Evolutionary conservation across 2,888 invertebrate genomes (phyloP), one percentile per base, ranked within the genome.

Genomic region (Lucinisca nassula): DNA sequence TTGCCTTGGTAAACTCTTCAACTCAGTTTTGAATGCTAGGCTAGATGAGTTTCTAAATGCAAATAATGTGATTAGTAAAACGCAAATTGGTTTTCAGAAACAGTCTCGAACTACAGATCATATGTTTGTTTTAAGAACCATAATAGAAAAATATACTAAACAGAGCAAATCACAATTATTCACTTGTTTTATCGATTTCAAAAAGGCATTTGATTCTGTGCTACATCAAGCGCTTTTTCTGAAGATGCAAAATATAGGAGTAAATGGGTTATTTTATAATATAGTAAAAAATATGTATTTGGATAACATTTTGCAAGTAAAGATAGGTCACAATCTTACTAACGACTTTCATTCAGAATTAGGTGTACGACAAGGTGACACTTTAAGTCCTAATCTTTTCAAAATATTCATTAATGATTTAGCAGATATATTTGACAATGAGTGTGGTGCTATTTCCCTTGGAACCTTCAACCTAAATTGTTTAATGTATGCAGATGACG

Each of bases 191-290:
- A 17, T 30, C 30, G 61, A 21, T 30, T 61, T 61, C 32, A 27
- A 21, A 21, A 61, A 61, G 61, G 61, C 61, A 61, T 61, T 61
- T 61, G 61, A 30, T 30, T 61, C 61, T 61, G 61, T 61, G 27
- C 8, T 61, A 30, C 61, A 61, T 61, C 27, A 61, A 30, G 32
- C 32, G 3, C 8, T 61, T 6, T 61, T 61, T 61, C 17, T 30
- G 27, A 61, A 61, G 8, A 10, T 61, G 8, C 32, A 30, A 27
- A 61, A 21, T 10, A 8, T 61, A 61, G 32, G 32, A 30, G 30
- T 61, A 17, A 30, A 27, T 27, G 61, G 61, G 6, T 21, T 30
- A 17, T 61, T 61, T 61, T 61, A 61, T 21, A 61, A 61, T 61
- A 30, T 61, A 6, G 30, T 61, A 4, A 61, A 61, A 30, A 61